A percentile compares a stretch with the other conserved stretches of the same genome.
These are phyloP conservation scores for Dynastes hyllus DNA, from an alignment of 2,888 invertebrate genomes.

Conservation along the genomic window DNA sequence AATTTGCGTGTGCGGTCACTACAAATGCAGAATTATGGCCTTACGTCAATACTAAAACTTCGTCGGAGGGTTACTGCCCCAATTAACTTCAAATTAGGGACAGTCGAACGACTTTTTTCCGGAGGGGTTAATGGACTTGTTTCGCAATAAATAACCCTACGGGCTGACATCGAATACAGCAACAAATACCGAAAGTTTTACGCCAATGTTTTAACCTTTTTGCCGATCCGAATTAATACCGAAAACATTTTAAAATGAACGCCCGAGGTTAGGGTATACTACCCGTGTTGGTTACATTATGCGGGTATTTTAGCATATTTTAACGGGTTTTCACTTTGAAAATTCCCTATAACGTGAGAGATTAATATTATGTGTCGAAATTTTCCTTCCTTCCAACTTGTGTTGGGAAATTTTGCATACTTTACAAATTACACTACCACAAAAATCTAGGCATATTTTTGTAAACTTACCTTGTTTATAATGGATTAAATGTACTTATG, in stretches of 20 bases:
- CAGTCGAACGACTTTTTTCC: conserved; percentile 46
- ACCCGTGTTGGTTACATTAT: too few relatives aligned
- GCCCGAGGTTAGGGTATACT: too few relatives aligned
- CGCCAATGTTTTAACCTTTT: conserved; percentile 4
- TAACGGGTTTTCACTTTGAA: too few relatives aligned
- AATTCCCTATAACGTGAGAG: too few relatives aligned
- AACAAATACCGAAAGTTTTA: conserved; percentile 27
- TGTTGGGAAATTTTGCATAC: too few relatives aligned
- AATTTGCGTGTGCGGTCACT: conserved; percentile 43
- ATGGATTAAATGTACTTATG: too few relatives aligned
- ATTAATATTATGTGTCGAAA: too few relatives aligned
- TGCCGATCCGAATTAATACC: not conserved
- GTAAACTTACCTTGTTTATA: too few relatives aligned
- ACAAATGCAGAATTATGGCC: conserved; percentile 49
- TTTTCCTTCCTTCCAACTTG: too few relatives aligned
- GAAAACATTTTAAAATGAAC: conserved; percentile 2
- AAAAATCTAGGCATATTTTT: too few relatives aligned
- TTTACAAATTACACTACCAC: too few relatives aligned
- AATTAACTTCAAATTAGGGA: conserved; percentile 49
- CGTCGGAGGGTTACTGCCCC: conserved; percentile 42
- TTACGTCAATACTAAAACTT: conserved; percentile 48
- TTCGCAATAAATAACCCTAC: conserved; percentile 33
- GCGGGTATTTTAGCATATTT: too few relatives aligned
- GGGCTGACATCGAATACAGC: conserved; percentile 18
- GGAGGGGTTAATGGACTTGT: conserved; percentile 32